These are phyloP conservation scores for Phrynocephalus versicolor DNA, from an alignment of 2,113 vertebrate species.

Conservation along the genomic window DNA sequence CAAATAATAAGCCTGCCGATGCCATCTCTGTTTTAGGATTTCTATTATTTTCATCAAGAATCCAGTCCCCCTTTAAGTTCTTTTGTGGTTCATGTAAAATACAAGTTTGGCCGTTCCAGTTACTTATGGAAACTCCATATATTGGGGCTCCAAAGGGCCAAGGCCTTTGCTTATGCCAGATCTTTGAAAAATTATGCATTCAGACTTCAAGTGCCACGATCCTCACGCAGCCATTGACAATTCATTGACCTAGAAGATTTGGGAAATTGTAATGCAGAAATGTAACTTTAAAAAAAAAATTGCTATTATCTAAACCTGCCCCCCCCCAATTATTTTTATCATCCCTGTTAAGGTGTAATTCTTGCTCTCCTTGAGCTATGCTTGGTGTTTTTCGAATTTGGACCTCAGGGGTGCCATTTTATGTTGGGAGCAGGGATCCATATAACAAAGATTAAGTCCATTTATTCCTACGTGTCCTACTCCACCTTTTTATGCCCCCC, in stretches of 20 bases:
- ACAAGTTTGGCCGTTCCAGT: background rate
- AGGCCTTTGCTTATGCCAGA: background rate
- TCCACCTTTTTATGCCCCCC: background rate
- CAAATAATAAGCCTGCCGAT: background rate
- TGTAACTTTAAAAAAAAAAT: no score
- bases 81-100: background rate
- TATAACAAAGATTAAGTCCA: background rate
- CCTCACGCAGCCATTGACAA: no score
- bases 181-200: background rate
- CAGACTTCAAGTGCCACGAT: no score
- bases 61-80: no score
- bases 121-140: background rate
- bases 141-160: no score
- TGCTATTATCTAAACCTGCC: slow-evolving; percentile 11
- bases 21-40: background rate
- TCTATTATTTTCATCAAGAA: background rate
- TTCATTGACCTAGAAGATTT: no score
- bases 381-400: background rate
- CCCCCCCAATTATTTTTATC: background rate
- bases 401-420: slow-evolving; percentile 1
- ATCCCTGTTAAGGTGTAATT: background rate
- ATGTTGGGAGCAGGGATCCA: background rate
- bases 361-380: background rate
- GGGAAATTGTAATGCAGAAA: no score
- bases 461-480: background rate